Conservation (phyloP, 2,113 vertebrate species). For the Chiloscyllium plagiosum region DNA sequence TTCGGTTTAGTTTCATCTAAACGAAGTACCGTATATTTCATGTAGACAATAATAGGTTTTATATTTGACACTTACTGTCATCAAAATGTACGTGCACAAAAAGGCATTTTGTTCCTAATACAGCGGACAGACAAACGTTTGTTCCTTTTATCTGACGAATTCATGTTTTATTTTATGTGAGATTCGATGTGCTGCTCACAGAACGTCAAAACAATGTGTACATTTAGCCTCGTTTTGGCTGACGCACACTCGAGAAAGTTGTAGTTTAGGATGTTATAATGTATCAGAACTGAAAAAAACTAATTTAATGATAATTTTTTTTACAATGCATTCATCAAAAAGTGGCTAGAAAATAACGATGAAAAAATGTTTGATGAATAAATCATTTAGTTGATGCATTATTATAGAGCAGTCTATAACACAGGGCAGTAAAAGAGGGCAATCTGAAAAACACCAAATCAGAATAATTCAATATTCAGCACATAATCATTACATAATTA, state of each 20-base stretch:
- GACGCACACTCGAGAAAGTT: background rate
- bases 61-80: background rate
- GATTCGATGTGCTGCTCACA: background rate
- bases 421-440: background rate
- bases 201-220: background rate
- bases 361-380: background rate
- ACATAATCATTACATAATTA: background rate
- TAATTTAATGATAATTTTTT: background rate
- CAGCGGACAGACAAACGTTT: background rate
- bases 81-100: no score
- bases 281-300: background rate
- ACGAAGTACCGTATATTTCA: background rate
- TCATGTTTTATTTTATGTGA: background rate
- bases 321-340: background rate
- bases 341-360: no score
- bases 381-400: background rate
- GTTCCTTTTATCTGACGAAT: background rate
- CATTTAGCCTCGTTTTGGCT: background rate
- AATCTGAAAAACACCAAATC: background rate
- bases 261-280: background rate
- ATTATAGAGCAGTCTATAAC: background rate
- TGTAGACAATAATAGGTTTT: background rate
- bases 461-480: background rate
- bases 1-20: background rate
- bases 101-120: background rate